Conservation (phyloP, 2,888 invertebrate genomes). For the Loripinus fragilis region DNA sequence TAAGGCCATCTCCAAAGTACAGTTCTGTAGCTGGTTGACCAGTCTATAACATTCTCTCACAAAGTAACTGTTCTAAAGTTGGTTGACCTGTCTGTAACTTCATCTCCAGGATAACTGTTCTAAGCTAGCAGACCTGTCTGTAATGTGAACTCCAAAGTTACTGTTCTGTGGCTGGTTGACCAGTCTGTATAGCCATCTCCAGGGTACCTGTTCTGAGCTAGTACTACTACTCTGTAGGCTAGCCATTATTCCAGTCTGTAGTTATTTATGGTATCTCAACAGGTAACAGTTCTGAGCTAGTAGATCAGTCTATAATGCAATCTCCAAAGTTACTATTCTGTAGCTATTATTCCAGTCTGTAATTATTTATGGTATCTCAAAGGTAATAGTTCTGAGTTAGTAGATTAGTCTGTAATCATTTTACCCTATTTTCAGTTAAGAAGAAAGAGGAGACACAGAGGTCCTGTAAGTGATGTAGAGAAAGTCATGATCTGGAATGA, state of each 20-base stretch:
- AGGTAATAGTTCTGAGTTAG: no score
- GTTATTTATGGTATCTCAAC: background rate
- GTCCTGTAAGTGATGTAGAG: constrained; percentile 80
- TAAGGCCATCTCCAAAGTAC: background rate
- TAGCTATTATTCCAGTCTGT: background rate
- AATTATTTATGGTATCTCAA: background rate
- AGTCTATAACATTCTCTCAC: background rate
- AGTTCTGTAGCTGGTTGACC: no score
- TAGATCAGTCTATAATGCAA: background rate
- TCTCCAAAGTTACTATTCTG: background rate
- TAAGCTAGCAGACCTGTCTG: background rate
- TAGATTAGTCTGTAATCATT: background rate
- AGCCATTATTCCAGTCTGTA: background rate
- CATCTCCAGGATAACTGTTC: background rate
- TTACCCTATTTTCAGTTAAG: constrained; percentile 50
- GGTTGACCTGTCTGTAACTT: background rate
- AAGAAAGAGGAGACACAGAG: constrained; percentile 48
- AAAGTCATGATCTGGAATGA: constrained; percentile 91
- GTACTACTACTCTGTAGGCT: no score
- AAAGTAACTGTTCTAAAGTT: background rate
- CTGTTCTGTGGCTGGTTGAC: no score
- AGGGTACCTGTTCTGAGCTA: background rate
- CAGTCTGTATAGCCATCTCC: background rate
- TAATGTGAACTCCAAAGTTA: background rate
- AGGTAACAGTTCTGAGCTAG: background rate